Conservation (phyloP, 1,140 invertebrate genomes). For the Plectrocnemia conspersa region DNA sequence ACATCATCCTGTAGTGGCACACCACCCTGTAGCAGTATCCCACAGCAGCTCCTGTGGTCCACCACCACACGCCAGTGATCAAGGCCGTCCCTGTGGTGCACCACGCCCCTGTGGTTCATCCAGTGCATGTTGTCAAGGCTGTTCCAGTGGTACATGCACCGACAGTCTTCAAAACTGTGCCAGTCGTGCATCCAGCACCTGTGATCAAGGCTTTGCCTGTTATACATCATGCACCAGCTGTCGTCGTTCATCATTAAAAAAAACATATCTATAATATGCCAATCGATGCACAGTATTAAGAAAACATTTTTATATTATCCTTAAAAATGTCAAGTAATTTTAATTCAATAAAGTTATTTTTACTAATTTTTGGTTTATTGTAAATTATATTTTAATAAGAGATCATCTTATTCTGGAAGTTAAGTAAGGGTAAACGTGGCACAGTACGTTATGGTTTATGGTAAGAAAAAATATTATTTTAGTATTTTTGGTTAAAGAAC, state of each 20-base stretch:
- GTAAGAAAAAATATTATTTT: too few species aligned
- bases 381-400: too few species aligned
- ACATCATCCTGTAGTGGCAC: conserved; percentile 37
- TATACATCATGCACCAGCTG: conserved; percentile 35
- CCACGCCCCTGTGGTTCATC: conserved; percentile 1
- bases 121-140: conserved; percentile 34
- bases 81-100: conserved; percentile 19
- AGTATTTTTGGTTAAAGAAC: too few species aligned
- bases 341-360: background rate
- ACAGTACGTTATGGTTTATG: too few species aligned
- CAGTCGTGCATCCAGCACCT: conserved; percentile 7
- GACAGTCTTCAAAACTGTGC: conserved; percentile 34
- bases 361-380: too few species aligned
- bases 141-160: conserved; percentile 36
- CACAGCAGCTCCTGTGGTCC: conserved; percentile 34
- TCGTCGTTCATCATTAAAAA: conserved; percentile 41
- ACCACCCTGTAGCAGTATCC: conserved; percentile 35
- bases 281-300: background rate
- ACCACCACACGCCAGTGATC: conserved; percentile 11
- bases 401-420: too few species aligned
- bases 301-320: background rate
- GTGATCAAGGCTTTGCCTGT: conserved; percentile 17
- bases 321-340: background rate
- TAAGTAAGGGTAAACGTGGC: too few species aligned
- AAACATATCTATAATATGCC: conserved; percentile 1